These are phyloP conservation scores for Antheraea pernyi DNA, from an alignment of 1,140 invertebrate genomes.

Conservation along the genomic window DNA sequence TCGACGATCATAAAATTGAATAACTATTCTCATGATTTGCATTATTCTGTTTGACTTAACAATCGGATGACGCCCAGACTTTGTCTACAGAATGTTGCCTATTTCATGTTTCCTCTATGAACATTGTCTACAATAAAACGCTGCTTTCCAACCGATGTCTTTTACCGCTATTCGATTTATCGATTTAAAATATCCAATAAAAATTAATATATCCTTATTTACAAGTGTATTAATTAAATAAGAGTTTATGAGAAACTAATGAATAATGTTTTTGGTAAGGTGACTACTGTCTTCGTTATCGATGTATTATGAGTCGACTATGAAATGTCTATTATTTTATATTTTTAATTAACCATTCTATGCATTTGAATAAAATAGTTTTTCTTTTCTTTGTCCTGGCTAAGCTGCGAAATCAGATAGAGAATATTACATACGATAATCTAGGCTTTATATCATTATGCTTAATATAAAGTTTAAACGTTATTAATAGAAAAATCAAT, in stretches of 20 bases:
- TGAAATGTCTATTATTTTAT: background rate
- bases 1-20: conserved; percentile 46
- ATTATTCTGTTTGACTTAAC: conserved; percentile 50
- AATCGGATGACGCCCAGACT: conserved; percentile 35
- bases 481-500: too few species aligned
- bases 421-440: too few species aligned
- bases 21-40: conserved; percentile 52
- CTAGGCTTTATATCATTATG: too few species aligned
- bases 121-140: conserved; percentile 39
- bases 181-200: conserved; percentile 53
- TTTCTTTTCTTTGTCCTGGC: too few species aligned
- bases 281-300: background rate
- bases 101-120: conserved; percentile 57
- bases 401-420: too few species aligned
- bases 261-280: conserved; percentile 26
- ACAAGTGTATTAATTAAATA: conserved; percentile 32
- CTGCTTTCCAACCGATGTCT: conserved; percentile 47
- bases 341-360: too few species aligned
- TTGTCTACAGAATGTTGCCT: conserved; percentile 54
- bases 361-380: too few species aligned
- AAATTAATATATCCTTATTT: conserved; percentile 50
- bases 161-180: conserved; percentile 50
- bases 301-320: background rate
- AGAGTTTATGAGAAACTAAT: conserved; percentile 31
- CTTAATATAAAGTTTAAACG: too few species aligned